A percentile compares a stretch with the other conserved stretches of the same genome.
Evolutionary conservation across 1,140 invertebrate species (phyloP).

Genomic region (Lepeophtheirus salmonis): DNA sequence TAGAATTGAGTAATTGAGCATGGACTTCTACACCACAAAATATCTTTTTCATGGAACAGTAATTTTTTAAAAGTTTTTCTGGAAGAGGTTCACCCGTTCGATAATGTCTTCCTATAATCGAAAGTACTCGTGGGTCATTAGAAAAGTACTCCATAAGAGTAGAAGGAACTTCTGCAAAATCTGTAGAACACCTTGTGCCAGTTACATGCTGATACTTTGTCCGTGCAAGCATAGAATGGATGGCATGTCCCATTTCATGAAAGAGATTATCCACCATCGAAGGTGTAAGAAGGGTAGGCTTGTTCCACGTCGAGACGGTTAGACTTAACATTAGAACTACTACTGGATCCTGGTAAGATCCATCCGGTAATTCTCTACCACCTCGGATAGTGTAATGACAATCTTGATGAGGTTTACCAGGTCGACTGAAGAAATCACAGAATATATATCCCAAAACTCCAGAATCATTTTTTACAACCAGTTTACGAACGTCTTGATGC

Average conservation of each 20-base stretch:
- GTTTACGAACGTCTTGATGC: slow-evolving; percentile 67
- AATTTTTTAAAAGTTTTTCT: slow-evolving; percentile 46
- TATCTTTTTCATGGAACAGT: slow-evolving; percentile 61
- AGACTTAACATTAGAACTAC: slow-evolving; percentile 86
- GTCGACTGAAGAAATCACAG: slow-evolving; percentile 83
- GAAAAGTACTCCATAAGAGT: slow-evolving; percentile 97
- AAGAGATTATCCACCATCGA: slow-evolving; percentile 85
- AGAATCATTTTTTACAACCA: slow-evolving; percentile 53
- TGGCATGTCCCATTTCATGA: slow-evolving; percentile 97
- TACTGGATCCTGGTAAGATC: slow-evolving; percentile 72
- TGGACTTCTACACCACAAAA: slow-evolving; percentile 80
- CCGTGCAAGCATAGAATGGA: slow-evolving; percentile 93
- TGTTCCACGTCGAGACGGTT: slow-evolving; percentile 45
- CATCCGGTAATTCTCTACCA: slow-evolving; percentile 47
- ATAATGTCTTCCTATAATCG: slow-evolving; percentile 73
- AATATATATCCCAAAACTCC: slow-evolving; percentile 76
- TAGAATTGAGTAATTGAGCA: slow-evolving; percentile 41
- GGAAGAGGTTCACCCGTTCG: slow-evolving; percentile 67
- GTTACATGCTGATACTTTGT: slow-evolving; percentile 47
- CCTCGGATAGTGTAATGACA: slow-evolving; percentile 97
- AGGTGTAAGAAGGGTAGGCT: slow-evolving; percentile 57
- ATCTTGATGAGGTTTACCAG: slow-evolving; percentile 80
- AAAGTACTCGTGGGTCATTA: slow-evolving; percentile 59
- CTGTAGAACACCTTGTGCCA: slow-evolving; percentile 82
- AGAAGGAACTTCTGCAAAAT: slow-evolving; percentile 95